Percentiles rank a stretch among this genome's conserved stretches.
These are phyloP conservation scores for Nothocercus julius DNA, from an alignment of 2,113 vertebrate species.

Conservation along the genomic window DNA sequence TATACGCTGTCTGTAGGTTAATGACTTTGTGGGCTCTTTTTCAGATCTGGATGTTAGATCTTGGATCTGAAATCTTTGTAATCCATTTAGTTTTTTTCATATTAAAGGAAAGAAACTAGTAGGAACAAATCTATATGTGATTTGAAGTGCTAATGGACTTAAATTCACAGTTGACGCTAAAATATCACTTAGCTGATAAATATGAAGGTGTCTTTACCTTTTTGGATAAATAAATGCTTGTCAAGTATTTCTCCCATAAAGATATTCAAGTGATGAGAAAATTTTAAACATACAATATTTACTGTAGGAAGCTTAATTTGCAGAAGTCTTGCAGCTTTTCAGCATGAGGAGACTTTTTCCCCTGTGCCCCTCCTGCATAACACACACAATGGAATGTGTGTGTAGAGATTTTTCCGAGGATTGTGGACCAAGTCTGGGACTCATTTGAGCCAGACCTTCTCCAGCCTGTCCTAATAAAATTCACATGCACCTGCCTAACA, in stretches of 20 bases:
- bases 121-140: neutral
- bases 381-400: neutral
- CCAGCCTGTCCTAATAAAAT: neutral
- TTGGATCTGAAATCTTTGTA: neutral
- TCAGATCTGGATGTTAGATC: neutral
- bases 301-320: neutral
- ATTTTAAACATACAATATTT: neutral
- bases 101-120: neutral
- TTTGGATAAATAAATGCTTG: neutral
- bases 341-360: neutral
- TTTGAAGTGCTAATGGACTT: neutral
- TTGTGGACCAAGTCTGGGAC: neutral
- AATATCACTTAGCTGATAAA: neutral
- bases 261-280: neutral
- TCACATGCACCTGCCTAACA: neutral
- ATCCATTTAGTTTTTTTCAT: neutral
- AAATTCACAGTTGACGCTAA: neutral
- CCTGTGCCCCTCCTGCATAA: rapidly evolving
- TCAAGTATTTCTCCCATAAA: neutral
- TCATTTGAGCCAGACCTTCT: neutral
- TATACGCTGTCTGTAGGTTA: neutral
- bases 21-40: neutral
- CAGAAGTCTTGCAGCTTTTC: neutral
- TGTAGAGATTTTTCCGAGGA: neutral
- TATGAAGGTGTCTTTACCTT: neutral